Conservation (phyloP, 2,113 vertebrate species). For the Eonycteris spelaea region DNA sequence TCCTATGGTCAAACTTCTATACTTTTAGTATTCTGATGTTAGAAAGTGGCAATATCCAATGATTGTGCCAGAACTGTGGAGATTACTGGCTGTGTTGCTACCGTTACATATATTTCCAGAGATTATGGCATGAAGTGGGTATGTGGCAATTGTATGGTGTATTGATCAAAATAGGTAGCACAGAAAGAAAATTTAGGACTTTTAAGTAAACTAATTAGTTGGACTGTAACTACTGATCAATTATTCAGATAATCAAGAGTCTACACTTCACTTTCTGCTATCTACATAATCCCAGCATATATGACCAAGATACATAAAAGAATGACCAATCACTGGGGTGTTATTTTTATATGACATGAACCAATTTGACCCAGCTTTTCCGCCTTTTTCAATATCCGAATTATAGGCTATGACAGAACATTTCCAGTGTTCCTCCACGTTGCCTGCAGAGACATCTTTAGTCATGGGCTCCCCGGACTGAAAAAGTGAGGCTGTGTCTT, state of each 20-base stretch:
- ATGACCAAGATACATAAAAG: not conserved
- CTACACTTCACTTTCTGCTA: slow-evolving; percentile 2
- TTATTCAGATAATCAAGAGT: slow-evolving; percentile 40
- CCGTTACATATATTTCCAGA: slow-evolving; percentile 50
- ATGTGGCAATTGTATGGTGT: slow-evolving; percentile 55
- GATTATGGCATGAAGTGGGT: slow-evolving; percentile 38
- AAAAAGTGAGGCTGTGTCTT: not conserved
- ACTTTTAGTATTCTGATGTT: slow-evolving; percentile 6
- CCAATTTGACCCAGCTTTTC: not conserved
- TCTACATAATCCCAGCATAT: slow-evolving; percentile 9
- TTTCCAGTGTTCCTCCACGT: not conserved
- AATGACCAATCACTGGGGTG: not conserved
- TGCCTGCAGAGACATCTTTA: not conserved
- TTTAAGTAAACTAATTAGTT: slow-evolving; percentile 24
- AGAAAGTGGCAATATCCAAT: slow-evolving; percentile 38
- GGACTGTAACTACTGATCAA: slow-evolving; percentile 10
- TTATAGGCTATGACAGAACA: not conserved
- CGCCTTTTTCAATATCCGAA: not conserved
- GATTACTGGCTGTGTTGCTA: slow-evolving; percentile 6
- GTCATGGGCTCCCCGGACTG: not conserved
- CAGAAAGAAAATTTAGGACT: slow-evolving; percentile 54
- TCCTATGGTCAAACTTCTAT: not conserved
- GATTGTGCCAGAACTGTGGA: slow-evolving; percentile 21
- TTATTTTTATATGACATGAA: slow-evolving; percentile 1
- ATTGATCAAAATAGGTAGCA: slow-evolving; percentile 45